Evolutionary conservation across 1,140 invertebrate species (phyloP).

Genomic region (Wiebesia pumilae): DNA sequence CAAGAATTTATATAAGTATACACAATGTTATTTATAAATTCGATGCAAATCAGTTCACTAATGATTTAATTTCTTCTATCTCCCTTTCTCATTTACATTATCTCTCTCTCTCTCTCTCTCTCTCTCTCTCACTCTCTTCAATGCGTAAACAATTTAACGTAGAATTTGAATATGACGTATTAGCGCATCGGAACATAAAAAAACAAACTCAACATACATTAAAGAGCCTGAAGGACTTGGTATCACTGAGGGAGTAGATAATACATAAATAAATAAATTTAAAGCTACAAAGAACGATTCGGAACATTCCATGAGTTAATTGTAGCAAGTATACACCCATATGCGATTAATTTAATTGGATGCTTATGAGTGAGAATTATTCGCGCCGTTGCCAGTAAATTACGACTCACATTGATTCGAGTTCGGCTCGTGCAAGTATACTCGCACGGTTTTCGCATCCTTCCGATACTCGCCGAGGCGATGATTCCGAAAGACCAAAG

Average conservation of each 20-base stretch:
- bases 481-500: background rate
- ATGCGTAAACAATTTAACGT: background rate
- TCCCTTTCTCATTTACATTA: background rate
- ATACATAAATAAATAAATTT: constrained; percentile 46
- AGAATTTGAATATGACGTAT: background rate
- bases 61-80: background rate
- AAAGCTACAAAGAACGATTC: background rate
- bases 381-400: constrained; percentile 39
- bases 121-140: background rate
- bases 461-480: background rate
- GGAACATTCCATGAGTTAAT: constrained; percentile 14
- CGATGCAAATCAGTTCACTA: background rate
- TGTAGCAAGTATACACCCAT: background rate
- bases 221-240: too few relatives aligned
- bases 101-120: background rate
- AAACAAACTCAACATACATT: constrained; percentile 28
- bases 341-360: constrained; percentile 47
- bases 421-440: background rate
- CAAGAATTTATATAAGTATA: background rate
- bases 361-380: constrained; percentile 29
- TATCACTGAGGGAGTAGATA: constrained; percentile 44
- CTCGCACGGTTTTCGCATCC: background rate
- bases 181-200: constrained; percentile 24
- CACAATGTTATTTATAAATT: constrained; percentile 23
- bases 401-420: constrained; percentile 33